These are phyloP conservation scores for Apotomis turbidana DNA, from an alignment of 2,888 invertebrate species.

Conservation along the genomic window DNA sequence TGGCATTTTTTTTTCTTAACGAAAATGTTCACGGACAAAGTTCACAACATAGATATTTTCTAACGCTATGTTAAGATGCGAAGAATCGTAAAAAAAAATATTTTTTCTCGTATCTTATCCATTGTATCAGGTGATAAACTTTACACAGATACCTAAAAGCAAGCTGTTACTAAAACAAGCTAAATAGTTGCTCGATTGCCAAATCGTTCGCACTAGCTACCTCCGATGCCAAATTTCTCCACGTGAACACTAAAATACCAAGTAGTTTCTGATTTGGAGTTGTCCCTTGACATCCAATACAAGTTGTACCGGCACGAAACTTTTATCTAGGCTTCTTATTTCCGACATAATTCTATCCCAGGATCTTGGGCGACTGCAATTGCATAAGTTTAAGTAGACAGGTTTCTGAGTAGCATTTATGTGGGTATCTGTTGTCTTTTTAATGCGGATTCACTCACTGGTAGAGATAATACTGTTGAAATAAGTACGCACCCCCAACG, in stretches of 20 bases:
- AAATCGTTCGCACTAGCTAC: neutral
- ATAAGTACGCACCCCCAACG: neutral
- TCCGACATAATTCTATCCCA: neutral
- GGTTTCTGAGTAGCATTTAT: neutral
- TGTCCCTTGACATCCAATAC: slow-evolving; percentile 12
- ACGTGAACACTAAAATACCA: slow-evolving; percentile 12
- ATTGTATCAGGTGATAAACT: neutral
- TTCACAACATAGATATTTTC: too few species aligned
- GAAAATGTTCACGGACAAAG: too few species aligned
- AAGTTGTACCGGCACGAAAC: slow-evolving; percentile 11
- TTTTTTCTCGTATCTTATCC: neutral
- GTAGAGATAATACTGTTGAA: too few species aligned
- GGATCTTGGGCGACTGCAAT: neutral
- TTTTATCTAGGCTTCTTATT: neutral
- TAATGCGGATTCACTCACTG: too few species aligned
- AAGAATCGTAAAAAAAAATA: too few species aligned
- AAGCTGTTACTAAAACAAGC: neutral
- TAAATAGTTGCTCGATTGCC: neutral
- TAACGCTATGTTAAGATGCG: too few species aligned
- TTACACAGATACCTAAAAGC: neutral
- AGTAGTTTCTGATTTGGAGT: slow-evolving; percentile 10
- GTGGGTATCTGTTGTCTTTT: neutral
- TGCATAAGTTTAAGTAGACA: too few species aligned
- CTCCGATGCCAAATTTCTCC: neutral
- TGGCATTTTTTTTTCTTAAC: too few species aligned